phyloP scores from a whole-genome alignment of 2,797 vertebrate genomes.

The Tolypeutes matacus region DNA sequence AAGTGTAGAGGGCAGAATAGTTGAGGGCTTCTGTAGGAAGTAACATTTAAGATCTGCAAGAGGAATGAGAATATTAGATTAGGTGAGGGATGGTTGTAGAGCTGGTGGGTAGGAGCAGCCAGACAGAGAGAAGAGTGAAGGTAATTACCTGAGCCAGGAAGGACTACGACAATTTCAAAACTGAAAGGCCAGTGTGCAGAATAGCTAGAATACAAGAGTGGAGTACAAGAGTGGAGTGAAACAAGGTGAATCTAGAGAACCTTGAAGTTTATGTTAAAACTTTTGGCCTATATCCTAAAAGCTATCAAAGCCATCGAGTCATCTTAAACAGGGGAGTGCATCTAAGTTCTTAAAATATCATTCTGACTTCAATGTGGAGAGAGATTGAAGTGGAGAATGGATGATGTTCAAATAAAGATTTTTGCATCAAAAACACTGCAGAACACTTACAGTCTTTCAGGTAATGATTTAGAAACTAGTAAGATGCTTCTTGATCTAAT shows the following conservation, averaged over 20 bases:
- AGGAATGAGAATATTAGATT: neutral
- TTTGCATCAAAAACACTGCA: neutral
- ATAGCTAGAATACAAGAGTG: neutral
- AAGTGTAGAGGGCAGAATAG: neutral
- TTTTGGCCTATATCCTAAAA: neutral
- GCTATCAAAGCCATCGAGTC: neutral
- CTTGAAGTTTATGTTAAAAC: neutral
- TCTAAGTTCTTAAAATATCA: neutral
- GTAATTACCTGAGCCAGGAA: neutral
- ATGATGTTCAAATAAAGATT: neutral
- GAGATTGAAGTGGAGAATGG: neutral
- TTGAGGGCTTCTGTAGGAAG: neutral
- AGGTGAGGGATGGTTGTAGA: too few species aligned
- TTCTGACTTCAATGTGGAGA: neutral
- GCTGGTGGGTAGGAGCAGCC: neutral
- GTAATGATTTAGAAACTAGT: neutral
- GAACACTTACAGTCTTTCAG: neutral
- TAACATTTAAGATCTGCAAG: neutral
- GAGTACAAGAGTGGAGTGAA: neutral
- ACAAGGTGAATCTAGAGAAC: neutral
- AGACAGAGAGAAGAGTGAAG: neutral
- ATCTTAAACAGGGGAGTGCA: neutral
- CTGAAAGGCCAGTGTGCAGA: neutral
- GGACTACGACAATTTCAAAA: neutral
- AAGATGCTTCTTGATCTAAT: neutral